phyloP scores from a whole-genome alignment of 2,113 vertebrate genomes.

The Centrocercus urophasianus region DNA sequence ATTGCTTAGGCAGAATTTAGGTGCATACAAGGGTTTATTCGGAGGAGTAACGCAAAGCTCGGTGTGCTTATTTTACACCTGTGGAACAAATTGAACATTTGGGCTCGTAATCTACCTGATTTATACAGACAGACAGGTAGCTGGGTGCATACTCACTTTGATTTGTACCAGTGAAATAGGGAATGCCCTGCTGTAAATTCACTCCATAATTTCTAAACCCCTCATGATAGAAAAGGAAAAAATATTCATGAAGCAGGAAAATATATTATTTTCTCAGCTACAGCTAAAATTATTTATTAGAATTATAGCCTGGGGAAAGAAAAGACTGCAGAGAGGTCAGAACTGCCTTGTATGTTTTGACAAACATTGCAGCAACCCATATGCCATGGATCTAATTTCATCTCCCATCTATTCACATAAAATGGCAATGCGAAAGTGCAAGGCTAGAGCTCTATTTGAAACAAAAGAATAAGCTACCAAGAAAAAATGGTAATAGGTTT shows the following conservation, averaged over 20 bases:
- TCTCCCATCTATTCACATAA: not conserved
- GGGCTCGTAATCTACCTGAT: not conserved
- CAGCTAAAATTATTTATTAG: not conserved
- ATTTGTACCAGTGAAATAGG: conserved; percentile 12
- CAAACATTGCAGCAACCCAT: not conserved
- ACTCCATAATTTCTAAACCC: not conserved
- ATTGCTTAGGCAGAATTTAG: not conserved
- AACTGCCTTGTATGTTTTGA: not conserved
- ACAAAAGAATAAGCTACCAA: not conserved
- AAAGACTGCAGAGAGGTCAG: not conserved
- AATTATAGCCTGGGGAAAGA: not conserved
- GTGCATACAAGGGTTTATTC: not conserved
- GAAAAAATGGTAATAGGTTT: not conserved
- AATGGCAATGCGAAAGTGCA: not conserved
- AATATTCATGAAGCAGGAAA: not conserved
- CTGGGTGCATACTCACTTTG: not conserved
- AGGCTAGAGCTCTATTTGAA: not conserved
- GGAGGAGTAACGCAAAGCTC: not conserved
- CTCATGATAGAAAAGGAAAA: not conserved
- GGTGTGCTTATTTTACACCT: not conserved
- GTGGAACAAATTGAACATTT: not conserved
- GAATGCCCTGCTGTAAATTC: not conserved
- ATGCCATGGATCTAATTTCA: not conserved
- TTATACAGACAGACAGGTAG: not conserved
- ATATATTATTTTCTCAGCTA: not conserved